Conservation (phyloP, 2,888 invertebrate species). For the Pollenia griseotomentosa region DNA sequence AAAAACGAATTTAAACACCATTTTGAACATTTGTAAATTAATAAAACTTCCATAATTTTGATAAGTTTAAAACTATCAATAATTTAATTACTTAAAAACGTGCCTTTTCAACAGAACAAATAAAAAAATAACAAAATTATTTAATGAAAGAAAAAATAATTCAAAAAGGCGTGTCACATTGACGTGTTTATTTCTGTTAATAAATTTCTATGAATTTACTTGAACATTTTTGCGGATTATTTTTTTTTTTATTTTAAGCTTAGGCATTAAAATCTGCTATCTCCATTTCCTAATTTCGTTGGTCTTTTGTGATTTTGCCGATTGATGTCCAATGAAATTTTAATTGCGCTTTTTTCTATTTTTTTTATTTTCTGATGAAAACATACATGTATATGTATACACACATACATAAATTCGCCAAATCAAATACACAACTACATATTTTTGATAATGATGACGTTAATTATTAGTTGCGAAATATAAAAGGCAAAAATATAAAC, state of each 20-base stretch:
- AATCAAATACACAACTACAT: not conserved
- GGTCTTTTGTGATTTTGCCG: conserved; percentile 6
- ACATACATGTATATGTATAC: no score
- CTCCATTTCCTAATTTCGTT: not conserved
- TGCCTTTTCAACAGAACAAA: not conserved
- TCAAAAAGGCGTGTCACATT: conserved; percentile 47
- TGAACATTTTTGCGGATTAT: not conserved
- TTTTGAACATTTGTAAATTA: no score
- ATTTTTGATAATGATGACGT: conserved; percentile 9
- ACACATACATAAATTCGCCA: not conserved
- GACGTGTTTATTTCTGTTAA: conserved; percentile 8
- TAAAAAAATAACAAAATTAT: not conserved
- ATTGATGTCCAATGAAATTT: conserved; percentile 16
- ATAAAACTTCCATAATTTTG: no score
- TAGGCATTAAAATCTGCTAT: not conserved
- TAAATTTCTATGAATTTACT: conserved; percentile 28
- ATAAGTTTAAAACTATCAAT: no score
- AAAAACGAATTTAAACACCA: no score
- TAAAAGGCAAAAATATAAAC: no score
- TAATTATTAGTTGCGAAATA: not conserved
- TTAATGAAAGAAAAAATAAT: not conserved
- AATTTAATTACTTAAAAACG: not conserved
- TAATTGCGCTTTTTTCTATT: not conserved
- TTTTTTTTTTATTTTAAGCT: not conserved
- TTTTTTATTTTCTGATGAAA: no score